Base-by-base conservation (phyloP, 2,888 invertebrate genomes). In the Mythimna albipuncta region DNA sequence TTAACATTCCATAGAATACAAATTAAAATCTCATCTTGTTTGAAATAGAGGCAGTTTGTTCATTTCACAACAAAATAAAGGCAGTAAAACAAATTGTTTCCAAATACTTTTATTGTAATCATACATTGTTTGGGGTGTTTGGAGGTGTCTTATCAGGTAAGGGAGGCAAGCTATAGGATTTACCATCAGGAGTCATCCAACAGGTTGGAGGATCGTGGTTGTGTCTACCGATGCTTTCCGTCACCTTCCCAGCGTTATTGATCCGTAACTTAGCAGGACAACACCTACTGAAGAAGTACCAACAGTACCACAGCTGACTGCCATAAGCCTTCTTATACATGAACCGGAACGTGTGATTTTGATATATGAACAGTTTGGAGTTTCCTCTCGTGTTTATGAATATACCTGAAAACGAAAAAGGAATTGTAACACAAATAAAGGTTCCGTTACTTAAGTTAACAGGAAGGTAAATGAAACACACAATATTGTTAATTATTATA, bases 281-380 rank as follows among this genome's bases (percentile, higher is more conserved):
- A 81, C 96, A 96, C 72, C 96, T 87, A 64, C 95, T 96, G 89
- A 96, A 96, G 94, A 96, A 96, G 79, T 94, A 96, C 96, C 96
- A 96, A 81, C 96, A 96, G 74, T 96, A 96, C 96, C 96, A 96
- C 4, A 96, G 88, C 72, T 96, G 96, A 85, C 96, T 96, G n/a
- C 96, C 96, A 86, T 95, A 96, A 10, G 96, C 96, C 77, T 96
- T 95, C 84, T 96, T 96, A 82, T 96, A 96, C 96, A 96, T 96
- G 75, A 96, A 96, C 80, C 96, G 92, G 90, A 96, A 96, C 84
- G 96, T 96, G 82, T 96, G 96, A 84, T 96, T 96, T 87, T 96
- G 96, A 77, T 96, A 96, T 83, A 96, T 96, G 79, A 95, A 96
- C 69, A 96, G 86, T 86, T 96, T 96, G 5, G 96, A 96, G 89